A percentile compares a stretch with the other conserved stretches of the same genome.
These are phyloP conservation scores for Aproaerema taeniolella DNA, from an alignment of 2,888 invertebrate species.

Conservation along the genomic window DNA sequence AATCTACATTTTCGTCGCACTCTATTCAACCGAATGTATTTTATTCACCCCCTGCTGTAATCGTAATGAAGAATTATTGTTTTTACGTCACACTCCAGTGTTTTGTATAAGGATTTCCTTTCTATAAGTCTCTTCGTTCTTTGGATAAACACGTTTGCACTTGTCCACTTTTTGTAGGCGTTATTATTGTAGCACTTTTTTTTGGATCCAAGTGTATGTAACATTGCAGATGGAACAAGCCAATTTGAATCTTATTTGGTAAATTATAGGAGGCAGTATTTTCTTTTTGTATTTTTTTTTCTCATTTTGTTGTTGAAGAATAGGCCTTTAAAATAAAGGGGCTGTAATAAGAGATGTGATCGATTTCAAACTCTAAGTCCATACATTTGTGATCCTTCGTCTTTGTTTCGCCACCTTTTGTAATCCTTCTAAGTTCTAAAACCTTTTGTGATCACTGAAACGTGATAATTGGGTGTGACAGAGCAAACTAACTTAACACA, in stretches of 20 bases:
- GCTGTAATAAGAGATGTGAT: conserved; percentile 1
- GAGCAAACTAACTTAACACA: conserved; percentile 17
- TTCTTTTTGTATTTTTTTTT: conserved; percentile 7
- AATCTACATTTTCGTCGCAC: no score
- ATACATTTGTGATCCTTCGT: background rate
- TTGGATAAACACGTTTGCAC: conserved; percentile 63
- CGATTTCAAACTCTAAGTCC: conserved; percentile 1
- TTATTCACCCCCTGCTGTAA: conserved; percentile 40
- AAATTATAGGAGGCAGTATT: background rate
- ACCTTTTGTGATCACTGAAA: conserved; percentile 23
- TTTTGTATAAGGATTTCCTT: conserved; percentile 70
- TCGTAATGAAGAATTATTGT: conserved; percentile 73
- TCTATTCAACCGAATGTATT: conserved; percentile 23
- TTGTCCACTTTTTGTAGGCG: conserved; percentile 47
- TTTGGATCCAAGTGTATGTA: conserved; percentile 27
- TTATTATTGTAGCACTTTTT: conserved; percentile 29
- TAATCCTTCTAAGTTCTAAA: conserved; percentile 15
- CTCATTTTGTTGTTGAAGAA: no score
- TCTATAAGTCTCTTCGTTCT: conserved; percentile 56
- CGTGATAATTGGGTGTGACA: conserved; percentile 25
- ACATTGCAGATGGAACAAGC: background rate
- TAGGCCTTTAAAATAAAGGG: conserved; percentile 5
- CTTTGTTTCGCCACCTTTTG: conserved; percentile 9
- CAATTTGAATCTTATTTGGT: conserved; percentile 8
- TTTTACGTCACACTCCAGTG: conserved; percentile 65